Percentiles rank a stretch among this genome's conserved stretches.
Evolutionary conservation across 92 coral and sea anemone species (phyloP).

Genomic region (Montipora capitata): DNA sequence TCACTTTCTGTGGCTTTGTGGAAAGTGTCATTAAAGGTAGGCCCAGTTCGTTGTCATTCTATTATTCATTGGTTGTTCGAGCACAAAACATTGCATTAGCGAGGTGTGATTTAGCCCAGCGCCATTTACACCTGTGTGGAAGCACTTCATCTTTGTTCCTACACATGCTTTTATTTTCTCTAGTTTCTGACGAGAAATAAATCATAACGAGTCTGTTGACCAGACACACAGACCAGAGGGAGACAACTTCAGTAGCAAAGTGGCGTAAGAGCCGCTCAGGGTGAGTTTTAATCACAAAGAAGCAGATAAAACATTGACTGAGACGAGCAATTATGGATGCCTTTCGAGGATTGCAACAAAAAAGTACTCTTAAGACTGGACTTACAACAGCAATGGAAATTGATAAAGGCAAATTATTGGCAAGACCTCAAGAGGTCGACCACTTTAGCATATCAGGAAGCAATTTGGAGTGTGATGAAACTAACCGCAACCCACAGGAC

Average conservation of each 20-base stretch:
- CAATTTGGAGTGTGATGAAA: conserved; percentile 23
- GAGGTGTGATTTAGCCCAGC: conserved; percentile 80
- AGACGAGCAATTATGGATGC: conserved; percentile 16
- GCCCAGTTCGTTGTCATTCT: conserved; percentile 60
- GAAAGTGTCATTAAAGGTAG: conserved; percentile 56
- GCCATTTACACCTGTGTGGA: conserved; percentile 88
- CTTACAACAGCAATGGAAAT: conserved; percentile 23
- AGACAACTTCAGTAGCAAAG: background rate
- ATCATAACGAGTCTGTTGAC: background rate
- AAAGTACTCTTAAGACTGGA: conserved; percentile 29
- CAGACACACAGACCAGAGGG: background rate
- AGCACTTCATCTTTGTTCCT: conserved; percentile 77
- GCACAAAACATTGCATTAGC: conserved; percentile 82
- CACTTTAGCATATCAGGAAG: conserved; percentile 25
- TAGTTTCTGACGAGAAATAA: conserved; percentile 8
- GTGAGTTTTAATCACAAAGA: background rate
- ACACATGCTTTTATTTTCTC: conserved; percentile 81
- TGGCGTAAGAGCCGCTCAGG: background rate
- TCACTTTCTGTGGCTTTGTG: conserved; percentile 56
- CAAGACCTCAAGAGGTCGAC: conserved; percentile 44
- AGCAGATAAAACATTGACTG: background rate
- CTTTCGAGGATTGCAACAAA: conserved; percentile 22
- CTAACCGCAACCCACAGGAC: conserved; percentile 49
- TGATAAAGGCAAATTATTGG: conserved; percentile 19
- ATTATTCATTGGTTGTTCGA: conserved; percentile 68